Evolutionary conservation across 1,140 invertebrate genomes (phyloP).

Genomic region (Ptiloglossa arizonensis): DNA sequence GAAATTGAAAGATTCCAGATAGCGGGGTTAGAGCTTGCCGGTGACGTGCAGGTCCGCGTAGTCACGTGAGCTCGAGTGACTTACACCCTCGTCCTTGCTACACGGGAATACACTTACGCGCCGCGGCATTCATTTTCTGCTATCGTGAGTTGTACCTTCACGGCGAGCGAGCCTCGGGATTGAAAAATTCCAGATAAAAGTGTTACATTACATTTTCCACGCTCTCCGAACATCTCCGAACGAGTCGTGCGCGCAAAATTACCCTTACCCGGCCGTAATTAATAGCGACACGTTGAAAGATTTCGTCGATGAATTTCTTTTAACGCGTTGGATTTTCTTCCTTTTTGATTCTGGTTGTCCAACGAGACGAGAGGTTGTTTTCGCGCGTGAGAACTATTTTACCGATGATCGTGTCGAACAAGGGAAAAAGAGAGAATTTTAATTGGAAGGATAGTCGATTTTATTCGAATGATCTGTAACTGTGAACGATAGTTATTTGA

Average conservation of each 20-base stretch:
- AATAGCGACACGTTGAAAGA: neutral
- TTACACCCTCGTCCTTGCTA: constrained; percentile 70
- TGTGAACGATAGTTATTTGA: too few species aligned
- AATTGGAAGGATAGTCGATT: too few species aligned
- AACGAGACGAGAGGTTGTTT: too few species aligned
- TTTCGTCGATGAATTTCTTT: neutral
- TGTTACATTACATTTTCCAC: constrained; percentile 63
- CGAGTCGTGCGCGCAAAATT: constrained; percentile 17
- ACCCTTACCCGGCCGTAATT: neutral
- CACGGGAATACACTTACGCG: constrained; percentile 77
- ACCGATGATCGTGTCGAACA: too few species aligned
- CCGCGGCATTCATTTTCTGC: constrained; percentile 75
- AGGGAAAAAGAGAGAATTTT: too few species aligned
- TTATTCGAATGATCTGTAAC: too few species aligned
- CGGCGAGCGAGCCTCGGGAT: constrained; percentile 64
- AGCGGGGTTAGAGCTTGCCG: constrained; percentile 50
- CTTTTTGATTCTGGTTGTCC: too few species aligned
- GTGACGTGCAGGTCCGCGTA: constrained; percentile 53
- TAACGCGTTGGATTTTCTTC: too few species aligned
- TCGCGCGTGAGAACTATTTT: too few species aligned
- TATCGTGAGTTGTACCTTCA: constrained; percentile 71
- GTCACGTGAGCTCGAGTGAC: constrained; percentile 76
- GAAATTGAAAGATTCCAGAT: constrained; percentile 79
- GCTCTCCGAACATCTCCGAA: neutral
- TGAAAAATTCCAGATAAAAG: constrained; percentile 75